These are phyloP conservation scores for Eriocheir sinensis DNA, from an alignment of 1,140 invertebrate species.

Conservation along the genomic window DNA sequence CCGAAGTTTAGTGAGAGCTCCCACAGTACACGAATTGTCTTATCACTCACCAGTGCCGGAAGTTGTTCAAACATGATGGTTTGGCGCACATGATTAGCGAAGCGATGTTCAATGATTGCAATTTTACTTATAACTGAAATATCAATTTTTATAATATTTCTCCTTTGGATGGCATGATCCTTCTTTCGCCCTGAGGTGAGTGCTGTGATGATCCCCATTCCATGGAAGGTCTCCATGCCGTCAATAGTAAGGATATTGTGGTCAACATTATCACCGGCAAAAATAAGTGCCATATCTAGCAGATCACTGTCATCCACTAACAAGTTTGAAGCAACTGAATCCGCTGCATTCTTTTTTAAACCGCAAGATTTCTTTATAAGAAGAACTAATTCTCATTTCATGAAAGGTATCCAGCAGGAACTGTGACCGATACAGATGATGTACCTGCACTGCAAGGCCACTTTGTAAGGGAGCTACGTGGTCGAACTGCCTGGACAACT, in stretches of 20 bases:
- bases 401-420: constrained; percentile 46
- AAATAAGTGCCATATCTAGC: constrained; percentile 34
- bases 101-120: constrained; percentile 37
- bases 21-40: not conserved
- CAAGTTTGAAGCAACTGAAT: constrained; percentile 35
- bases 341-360: constrained; percentile 67
- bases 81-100: constrained; percentile 34
- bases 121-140: constrained; percentile 26
- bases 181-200: constrained; percentile 22
- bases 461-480: constrained; percentile 32
- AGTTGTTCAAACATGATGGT: constrained; percentile 18
- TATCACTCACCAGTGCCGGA: constrained; percentile 18
- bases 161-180: not conserved
- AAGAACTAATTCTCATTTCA: constrained; percentile 34
- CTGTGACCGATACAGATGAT: constrained; percentile 54
- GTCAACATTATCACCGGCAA: constrained; percentile 58
- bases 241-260: constrained; percentile 55
- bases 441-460: constrained; percentile 49
- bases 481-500: constrained; percentile 39
- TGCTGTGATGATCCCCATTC: constrained; percentile 40
- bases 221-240: constrained; percentile 31
- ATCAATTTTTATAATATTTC: constrained; percentile 38
- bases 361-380: constrained; percentile 35
- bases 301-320: constrained; percentile 36
- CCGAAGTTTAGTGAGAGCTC: constrained; percentile 36